phyloP scores from a whole-genome alignment of 2,113 vertebrate genomes.

The Oryctolagus cuniculus region DNA sequence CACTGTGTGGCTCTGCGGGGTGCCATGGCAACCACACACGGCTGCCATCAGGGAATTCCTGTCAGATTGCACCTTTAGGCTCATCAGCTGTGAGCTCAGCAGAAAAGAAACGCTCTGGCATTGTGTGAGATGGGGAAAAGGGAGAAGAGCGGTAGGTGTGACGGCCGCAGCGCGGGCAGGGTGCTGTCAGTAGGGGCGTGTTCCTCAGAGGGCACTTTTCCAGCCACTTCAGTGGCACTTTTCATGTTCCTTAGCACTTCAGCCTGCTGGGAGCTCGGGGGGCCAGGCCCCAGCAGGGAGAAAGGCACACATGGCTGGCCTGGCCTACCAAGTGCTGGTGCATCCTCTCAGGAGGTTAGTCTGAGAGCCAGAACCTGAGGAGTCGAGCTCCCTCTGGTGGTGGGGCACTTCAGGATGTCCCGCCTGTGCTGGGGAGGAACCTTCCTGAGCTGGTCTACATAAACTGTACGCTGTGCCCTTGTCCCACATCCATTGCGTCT shows the following conservation, averaged over 20 bases:
- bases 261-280: not conserved
- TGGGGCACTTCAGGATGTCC: not conserved
- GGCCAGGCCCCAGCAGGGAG: not conserved
- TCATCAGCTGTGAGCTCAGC: conserved; percentile 56
- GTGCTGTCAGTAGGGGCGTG: rapidly evolving
- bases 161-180: rapidly evolving
- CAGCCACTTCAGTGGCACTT: not conserved
- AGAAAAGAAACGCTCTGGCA: conserved; percentile 50
- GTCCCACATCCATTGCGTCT: not conserved
- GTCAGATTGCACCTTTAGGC: conserved; percentile 49
- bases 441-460: not conserved
- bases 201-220: not conserved
- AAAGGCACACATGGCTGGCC: not conserved
- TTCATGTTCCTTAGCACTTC: not conserved
- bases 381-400: not conserved
- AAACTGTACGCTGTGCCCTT: not conserved
- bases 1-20: not conserved
- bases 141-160: not conserved
- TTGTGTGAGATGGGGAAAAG: not conserved
- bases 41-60: conserved; percentile 12
- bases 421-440: not conserved
- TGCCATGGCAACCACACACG: conserved; percentile 61
- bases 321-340: not conserved
- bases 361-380: not conserved
- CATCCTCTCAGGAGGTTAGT: not conserved